Evolutionary conservation across 1,140 invertebrate species (phyloP).

Genomic region (Drosophila athabasca): DNA sequence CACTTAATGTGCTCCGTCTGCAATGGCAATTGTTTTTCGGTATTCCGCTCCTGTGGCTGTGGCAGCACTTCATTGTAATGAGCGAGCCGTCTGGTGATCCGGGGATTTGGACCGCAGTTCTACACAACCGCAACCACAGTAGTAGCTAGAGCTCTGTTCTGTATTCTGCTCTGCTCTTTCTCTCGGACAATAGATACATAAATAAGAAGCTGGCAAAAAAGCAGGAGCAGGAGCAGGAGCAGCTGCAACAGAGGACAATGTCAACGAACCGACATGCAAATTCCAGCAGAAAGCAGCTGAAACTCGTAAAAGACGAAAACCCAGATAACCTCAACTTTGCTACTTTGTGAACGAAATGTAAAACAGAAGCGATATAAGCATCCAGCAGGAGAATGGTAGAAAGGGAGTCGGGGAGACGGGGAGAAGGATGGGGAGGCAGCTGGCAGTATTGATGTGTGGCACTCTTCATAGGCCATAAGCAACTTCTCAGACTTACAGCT

Average conservation of each 20-base stretch:
- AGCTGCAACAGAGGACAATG: conserved; percentile 35
- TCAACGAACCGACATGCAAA: conserved; percentile 52
- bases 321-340: conserved; percentile 32
- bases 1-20: conserved; percentile 59
- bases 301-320: conserved; percentile 13
- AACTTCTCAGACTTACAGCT: background rate
- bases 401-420: too few relatives aligned
- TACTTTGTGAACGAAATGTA: conserved; percentile 27
- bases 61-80: conserved; percentile 47
- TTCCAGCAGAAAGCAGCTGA: conserved; percentile 41
- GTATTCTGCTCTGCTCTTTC: too few relatives aligned
- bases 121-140: background rate
- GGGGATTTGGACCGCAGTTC: conserved; percentile 12
- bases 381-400: background rate
- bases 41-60: conserved; percentile 11
- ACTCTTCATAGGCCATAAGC: too few relatives aligned
- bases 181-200: conserved; percentile 35
- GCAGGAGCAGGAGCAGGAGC: conserved; percentile 43
- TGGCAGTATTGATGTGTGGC: too few relatives aligned
- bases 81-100: conserved; percentile 15
- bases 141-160: background rate
- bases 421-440: too few relatives aligned
- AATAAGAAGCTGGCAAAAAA: conserved; percentile 52
- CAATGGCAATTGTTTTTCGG: conserved; percentile 23
- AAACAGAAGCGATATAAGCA: background rate